A percentile compares a stretch with the other conserved stretches of the same genome.
Evolutionary conservation across 2,797 vertebrate species (phyloP).

Genomic region (Pipistrellus nathusii): DNA sequence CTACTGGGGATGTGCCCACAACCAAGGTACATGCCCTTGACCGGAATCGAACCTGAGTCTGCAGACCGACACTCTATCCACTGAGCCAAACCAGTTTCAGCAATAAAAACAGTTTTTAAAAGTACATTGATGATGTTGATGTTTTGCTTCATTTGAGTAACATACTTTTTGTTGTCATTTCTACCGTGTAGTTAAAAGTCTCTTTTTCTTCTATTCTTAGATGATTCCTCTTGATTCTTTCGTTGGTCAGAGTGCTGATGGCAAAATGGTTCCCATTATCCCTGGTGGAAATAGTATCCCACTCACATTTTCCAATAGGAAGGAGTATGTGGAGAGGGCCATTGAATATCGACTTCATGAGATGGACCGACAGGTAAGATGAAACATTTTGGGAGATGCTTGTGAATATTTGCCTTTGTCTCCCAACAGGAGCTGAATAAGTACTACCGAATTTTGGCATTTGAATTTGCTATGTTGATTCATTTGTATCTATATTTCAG

Average conservation of each 20-base stretch:
- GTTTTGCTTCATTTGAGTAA: background rate
- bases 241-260: conserved; percentile 92
- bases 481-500: background rate
- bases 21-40: too few relatives aligned
- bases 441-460: background rate
- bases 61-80: too few relatives aligned
- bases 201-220: conserved; percentile 82
- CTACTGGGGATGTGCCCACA: too few relatives aligned
- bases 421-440: background rate
- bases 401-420: background rate
- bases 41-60: too few relatives aligned
- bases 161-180: conserved; percentile 10
- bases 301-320: conserved; percentile 92
- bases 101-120: too few relatives aligned
- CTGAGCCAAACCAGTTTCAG: too few relatives aligned
- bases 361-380: conserved; percentile 91
- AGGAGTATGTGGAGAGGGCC: conserved; percentile 92
- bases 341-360: conserved; percentile 92
- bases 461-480: background rate
- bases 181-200: background rate
- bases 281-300: conserved; percentile 93
- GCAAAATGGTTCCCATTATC: conserved; percentile 93
- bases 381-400: background rate
- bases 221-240: conserved; percentile 94
- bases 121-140: background rate